Base-by-base conservation (phyloP, 1,140 invertebrate species). In the Brachionus calyciflorus region DNA sequence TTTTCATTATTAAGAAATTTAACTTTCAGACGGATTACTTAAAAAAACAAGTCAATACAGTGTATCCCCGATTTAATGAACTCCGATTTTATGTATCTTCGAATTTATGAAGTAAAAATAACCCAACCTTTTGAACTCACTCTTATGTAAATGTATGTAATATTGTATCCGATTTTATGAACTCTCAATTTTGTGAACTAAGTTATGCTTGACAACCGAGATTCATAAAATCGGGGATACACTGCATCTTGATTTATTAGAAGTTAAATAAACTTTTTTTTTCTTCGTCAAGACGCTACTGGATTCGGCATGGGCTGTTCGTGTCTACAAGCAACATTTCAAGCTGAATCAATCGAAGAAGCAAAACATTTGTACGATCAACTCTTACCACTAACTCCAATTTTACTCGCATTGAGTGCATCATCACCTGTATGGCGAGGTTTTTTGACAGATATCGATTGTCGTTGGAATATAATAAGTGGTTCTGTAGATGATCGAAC, bases 291-390 rank as follows among this genome's bases (percentile, higher is more conserved):
- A 90, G 96, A 99, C 85, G 92, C 94, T 0, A 99, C 99, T 95
- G 96, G 94, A 37, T 99, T 99, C 85, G 97, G 97, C 46, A 99
- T 99, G 97, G 96, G 96, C 37, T 96, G 93, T 82, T 97, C 92
- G 81, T 99, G 96, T 84, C 87, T 99, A 9, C 97, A 99, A 84
- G 87, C 96, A 24, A 88, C 87, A 19, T 88, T 88, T 81, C 92
- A 96, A 87, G 95, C 97, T 0, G 97, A 94, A 84, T 97, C 97
- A 82, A 95, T 99, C 46, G 88, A 88, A 49, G 97, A 99, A 88
- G 97, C 96, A 4, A 88, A 93, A 78, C 91, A 91, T 24, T 87
- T 99, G 0, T 99, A 99, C 82, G 97, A 99, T 85, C 96, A 99
- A 83, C 88, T 99, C 6, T 91, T 95, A 4, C 94, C 96, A 0